phyloP scores from a whole-genome alignment of 53 echinoderm and acorn worm species.

The Echinometra lucunter region DNA sequence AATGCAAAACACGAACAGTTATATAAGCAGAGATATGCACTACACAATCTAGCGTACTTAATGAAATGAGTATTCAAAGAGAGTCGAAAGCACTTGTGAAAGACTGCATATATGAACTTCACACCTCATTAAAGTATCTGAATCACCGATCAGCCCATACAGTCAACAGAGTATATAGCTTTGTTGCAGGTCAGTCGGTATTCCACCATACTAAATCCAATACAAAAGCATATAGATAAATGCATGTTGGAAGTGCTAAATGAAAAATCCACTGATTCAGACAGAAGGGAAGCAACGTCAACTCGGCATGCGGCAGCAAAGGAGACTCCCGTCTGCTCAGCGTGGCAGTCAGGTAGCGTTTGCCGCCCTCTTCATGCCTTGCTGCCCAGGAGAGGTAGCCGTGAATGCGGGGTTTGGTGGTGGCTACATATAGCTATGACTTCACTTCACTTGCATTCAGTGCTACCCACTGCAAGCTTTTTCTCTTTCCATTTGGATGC shows the following conservation, averaged over 20 bases:
- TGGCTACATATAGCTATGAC: conserved; percentile 52
- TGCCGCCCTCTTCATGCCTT: conserved; percentile 42
- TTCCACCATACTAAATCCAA: conserved; percentile 52
- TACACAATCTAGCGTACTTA: background rate
- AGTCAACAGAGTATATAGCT: background rate
- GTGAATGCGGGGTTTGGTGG: conserved; percentile 20
- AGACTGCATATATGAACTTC: conserved; percentile 25
- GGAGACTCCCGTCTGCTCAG: background rate
- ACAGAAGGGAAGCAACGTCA: background rate
- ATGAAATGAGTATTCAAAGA: conserved; percentile 13
- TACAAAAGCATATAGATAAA: background rate
- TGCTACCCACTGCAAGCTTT: conserved; percentile 1
- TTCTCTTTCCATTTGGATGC: conserved; percentile 33
- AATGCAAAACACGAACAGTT: background rate
- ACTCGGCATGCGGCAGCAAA: background rate
- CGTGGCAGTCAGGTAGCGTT: background rate
- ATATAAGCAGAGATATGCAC: background rate
- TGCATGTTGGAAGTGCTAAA: background rate
- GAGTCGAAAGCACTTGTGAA: background rate
- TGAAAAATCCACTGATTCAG: conserved; percentile 5
- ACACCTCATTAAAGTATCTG: conserved; percentile 24
- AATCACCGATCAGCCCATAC: background rate
- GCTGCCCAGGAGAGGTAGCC: background rate
- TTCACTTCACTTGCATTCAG: conserved; percentile 41
- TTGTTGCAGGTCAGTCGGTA: background rate